A percentile compares a stretch with the other conserved stretches of the same genome.
Evolutionary conservation across 2,113 vertebrate species (phyloP).

Genomic region (Leptobrachium ailaonicum): DNA sequence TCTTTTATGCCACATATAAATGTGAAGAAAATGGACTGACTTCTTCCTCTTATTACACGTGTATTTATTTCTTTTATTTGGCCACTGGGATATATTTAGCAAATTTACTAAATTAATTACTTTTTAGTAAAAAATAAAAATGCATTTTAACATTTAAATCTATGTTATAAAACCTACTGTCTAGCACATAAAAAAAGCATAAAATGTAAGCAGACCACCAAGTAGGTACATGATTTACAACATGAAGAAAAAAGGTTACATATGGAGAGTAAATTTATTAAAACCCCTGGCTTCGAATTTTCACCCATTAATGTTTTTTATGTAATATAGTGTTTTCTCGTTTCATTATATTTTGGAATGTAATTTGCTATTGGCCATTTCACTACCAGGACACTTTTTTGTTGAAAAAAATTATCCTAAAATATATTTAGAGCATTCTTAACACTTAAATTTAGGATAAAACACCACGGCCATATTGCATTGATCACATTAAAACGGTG

Average conservation of each 20-base stretch:
- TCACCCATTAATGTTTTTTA: constrained; percentile 24
- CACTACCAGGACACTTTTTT: too few relatives aligned
- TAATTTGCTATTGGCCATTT: neutral
- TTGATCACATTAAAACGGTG: too few relatives aligned
- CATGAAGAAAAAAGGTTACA: constrained; percentile 5
- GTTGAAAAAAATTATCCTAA: too few relatives aligned
- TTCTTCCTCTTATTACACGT: neutral
- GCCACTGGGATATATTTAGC: constrained; percentile 10
- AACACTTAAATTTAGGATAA: too few relatives aligned
- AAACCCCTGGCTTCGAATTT: neutral
- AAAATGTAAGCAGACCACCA: constrained; percentile 27
- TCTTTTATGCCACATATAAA: neutral
- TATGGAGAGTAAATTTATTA: constrained; percentile 3
- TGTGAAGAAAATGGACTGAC: neutral
- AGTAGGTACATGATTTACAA: constrained; percentile 27
- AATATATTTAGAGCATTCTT: too few relatives aligned
- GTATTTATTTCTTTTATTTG: constrained; percentile 13
- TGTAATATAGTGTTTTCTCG: neutral
- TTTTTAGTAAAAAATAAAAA: constrained; percentile 22
- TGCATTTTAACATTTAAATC: neutral
- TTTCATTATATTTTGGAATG: neutral
- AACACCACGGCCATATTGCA: too few relatives aligned
- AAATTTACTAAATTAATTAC: constrained; percentile 31
- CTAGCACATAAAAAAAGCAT: neutral
- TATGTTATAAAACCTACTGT: constrained; percentile 32